Conservation (phyloP, 30 jellyfish, hydroid and myxozoan genomes). For the Clytia hemisphaerica region DNA sequence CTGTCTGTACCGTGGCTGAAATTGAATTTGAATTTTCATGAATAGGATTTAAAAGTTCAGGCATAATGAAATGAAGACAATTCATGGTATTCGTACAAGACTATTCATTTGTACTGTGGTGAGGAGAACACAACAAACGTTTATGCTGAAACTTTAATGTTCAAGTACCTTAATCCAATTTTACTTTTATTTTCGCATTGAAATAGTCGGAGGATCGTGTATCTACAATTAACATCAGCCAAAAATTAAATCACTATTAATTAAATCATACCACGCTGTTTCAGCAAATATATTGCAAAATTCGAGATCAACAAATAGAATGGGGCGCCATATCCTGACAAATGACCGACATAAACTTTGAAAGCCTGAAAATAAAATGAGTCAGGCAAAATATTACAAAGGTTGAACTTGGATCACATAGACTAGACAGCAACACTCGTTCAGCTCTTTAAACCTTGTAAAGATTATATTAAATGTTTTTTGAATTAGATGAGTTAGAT, state of each 20-base stretch:
- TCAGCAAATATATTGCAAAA: constrained; percentile 29
- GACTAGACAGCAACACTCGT: too few relatives aligned
- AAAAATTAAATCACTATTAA: too few relatives aligned
- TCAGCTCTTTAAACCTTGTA: too few relatives aligned
- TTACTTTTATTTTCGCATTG: too few relatives aligned
- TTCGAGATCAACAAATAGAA: constrained; percentile 39
- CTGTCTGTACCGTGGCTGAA: constrained; percentile 40
- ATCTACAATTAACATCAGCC: too few relatives aligned
- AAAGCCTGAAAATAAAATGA: constrained; percentile 36
- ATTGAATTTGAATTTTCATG: too few relatives aligned
- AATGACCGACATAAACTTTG: constrained; percentile 53
- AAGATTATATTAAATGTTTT: too few relatives aligned
- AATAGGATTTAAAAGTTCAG: too few relatives aligned
- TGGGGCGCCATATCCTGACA: constrained; percentile 42
- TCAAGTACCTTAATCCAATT: neutral
- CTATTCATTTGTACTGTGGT: too few relatives aligned
- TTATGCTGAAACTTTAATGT: neutral
- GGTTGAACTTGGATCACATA: too few relatives aligned
- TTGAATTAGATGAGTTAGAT: too few relatives aligned
- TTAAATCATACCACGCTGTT: constrained; percentile 39
- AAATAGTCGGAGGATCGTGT: too few relatives aligned
- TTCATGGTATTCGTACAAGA: neutral
- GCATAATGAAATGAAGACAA: neutral
- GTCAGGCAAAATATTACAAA: neutral
- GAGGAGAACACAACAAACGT: neutral